Conservation (phyloP, 2,888 invertebrate species). For the Blera fallax region DNA sequence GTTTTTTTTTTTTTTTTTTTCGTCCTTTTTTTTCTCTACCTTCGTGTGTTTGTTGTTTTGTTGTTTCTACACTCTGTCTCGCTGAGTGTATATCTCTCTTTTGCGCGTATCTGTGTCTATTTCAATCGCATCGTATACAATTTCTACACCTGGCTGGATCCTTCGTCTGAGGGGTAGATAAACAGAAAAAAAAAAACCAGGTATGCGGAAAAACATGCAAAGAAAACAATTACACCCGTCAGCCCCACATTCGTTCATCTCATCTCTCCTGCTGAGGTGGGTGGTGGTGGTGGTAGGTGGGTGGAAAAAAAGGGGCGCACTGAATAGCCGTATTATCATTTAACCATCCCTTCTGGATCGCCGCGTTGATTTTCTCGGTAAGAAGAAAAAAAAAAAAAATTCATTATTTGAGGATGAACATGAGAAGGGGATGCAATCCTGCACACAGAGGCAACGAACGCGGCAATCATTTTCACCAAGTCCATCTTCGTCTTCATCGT, state of each 20-base stretch:
- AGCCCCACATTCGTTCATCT: not conserved
- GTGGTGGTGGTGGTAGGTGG: not conserved
- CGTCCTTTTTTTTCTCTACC: not conserved
- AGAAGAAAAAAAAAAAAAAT: not conserved
- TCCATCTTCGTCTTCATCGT: not conserved
- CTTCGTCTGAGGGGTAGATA: slow-evolving; percentile 32
- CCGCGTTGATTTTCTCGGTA: slow-evolving; percentile 35
- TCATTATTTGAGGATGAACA: slow-evolving; percentile 25
- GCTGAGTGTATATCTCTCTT: not conserved
- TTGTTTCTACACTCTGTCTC: not conserved
- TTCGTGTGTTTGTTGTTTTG: slow-evolving; percentile 35
- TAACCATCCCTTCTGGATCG: slow-evolving; percentile 59
- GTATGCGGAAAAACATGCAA: slow-evolving; percentile 58
- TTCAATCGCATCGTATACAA: slow-evolving; percentile 57
- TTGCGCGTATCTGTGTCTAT: slow-evolving; percentile 27
- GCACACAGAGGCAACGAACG: not conserved
- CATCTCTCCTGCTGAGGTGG: slow-evolving; percentile 18
- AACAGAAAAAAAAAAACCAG: slow-evolving; percentile 8
- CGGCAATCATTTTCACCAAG: slow-evolving; percentile 38
- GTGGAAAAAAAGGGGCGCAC: not conserved
- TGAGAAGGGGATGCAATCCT: not conserved
- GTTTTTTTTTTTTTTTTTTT: not conserved
- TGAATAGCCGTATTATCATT: slow-evolving; percentile 68
- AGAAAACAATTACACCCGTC: slow-evolving; percentile 68
- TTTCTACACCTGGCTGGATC: slow-evolving; percentile 55